Percentiles rank a stretch among this genome's conserved stretches.
phyloP scores from a whole-genome alignment of 2,888 invertebrate genomes.

The Tanytarsus gracilentus region DNA sequence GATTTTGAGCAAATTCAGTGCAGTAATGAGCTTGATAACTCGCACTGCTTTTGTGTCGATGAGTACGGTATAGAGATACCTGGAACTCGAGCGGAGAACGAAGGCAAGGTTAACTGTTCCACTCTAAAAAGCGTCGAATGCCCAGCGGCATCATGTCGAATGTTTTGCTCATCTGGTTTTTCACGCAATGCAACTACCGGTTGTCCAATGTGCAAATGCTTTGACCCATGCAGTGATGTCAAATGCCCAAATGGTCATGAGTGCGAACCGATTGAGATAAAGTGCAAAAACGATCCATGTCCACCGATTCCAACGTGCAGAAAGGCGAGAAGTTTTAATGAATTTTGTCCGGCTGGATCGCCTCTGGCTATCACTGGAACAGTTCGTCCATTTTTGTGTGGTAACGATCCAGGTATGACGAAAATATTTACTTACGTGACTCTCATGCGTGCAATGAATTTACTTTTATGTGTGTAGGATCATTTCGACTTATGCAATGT shows the following conservation, averaged over 20 bases:
- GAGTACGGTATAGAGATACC: conserved; percentile 67
- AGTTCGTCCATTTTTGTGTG: conserved; percentile 71
- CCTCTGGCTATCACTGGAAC: conserved; percentile 63
- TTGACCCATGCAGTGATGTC: conserved; percentile 68
- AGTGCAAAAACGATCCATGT: conserved; percentile 69
- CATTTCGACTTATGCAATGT: too few relatives aligned
- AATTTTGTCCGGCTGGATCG: conserved; percentile 69
- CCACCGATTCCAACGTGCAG: conserved; percentile 78
- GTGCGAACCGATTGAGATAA: conserved; percentile 69
- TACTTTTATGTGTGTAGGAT: too few relatives aligned
- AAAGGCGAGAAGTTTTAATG: conserved; percentile 64
- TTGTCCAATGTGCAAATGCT: conserved; percentile 70
- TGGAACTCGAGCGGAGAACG: conserved; percentile 54
- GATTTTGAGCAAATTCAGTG: conserved; percentile 73
- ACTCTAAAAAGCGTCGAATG: conserved; percentile 54
- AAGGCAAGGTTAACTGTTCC: conserved; percentile 31
- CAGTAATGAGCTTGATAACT: conserved; percentile 58
- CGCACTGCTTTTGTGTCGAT: conserved; percentile 75
- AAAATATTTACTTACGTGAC: too few relatives aligned
- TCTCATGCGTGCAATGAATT: too few relatives aligned
- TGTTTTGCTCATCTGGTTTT: conserved; percentile 79
- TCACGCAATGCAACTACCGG: conserved; percentile 57
- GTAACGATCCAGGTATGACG: conserved; percentile 55
- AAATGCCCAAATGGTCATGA: conserved; percentile 66
- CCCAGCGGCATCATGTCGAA: conserved; percentile 71